A percentile compares a stretch with the other conserved stretches of the same genome.
phyloP scores from a whole-genome alignment of 2,797 vertebrate species.

The Pipistrellus pipistrellus region DNA sequence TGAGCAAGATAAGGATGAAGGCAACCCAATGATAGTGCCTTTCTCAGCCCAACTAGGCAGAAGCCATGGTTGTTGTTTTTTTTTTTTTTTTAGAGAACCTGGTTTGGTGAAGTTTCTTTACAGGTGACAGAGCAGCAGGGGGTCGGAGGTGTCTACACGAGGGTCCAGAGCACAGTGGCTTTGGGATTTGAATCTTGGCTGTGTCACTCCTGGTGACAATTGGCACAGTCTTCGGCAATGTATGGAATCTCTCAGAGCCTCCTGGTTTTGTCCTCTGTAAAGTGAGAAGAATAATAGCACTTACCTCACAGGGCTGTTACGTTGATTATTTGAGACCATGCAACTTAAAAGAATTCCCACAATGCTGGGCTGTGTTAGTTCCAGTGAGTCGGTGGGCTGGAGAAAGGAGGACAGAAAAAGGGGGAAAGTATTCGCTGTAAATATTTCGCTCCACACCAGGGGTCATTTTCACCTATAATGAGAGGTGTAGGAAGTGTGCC shows the following conservation, averaged over 20 bases:
- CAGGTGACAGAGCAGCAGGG: not conserved
- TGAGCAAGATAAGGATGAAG: slow-evolving; percentile 20
- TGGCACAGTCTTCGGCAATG: slow-evolving; percentile 25
- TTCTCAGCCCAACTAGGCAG: not conserved
- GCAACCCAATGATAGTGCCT: not conserved
- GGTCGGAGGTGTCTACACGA: too few relatives aligned
- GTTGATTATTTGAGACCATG: slow-evolving; percentile 40
- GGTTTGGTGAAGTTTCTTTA: not conserved
- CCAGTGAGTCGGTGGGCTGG: not conserved
- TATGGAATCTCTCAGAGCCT: slow-evolving; percentile 45
- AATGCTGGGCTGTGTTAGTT: not conserved
- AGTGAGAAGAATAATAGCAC: slow-evolving; percentile 51
- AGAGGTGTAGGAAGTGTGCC: not conserved
- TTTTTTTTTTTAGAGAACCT: not conserved
- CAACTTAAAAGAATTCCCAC: not conserved
- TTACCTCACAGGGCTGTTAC: slow-evolving; percentile 36
- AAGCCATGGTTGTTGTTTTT: too few relatives aligned
- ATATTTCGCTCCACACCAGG: not conserved
- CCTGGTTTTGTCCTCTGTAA: slow-evolving; percentile 26
- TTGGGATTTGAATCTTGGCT: not conserved
- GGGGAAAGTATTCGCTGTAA: not conserved
- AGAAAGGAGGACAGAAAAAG: not conserved
- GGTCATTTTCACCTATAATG: not conserved
- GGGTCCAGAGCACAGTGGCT: not conserved
- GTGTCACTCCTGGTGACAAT: not conserved